phyloP scores from a whole-genome alignment of 1,140 invertebrate genomes.

The Lanistes nyassanus region DNA sequence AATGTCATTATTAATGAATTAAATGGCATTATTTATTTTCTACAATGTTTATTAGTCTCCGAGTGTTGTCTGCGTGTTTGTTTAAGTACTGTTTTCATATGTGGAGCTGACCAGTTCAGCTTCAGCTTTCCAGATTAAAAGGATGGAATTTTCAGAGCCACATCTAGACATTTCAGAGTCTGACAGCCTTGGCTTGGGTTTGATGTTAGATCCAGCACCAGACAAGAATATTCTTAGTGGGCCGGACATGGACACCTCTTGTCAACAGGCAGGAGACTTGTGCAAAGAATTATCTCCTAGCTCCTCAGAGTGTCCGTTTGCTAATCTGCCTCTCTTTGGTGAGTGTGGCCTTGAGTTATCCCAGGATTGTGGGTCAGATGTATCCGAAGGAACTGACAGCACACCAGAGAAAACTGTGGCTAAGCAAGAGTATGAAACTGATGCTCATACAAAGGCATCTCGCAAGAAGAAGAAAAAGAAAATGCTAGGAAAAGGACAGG shows the following conservation, averaged over 20 bases:
- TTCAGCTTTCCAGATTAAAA: too few relatives aligned
- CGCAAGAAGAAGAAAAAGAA: constrained; percentile 8
- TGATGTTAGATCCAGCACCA: constrained; percentile 14
- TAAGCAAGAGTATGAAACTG: not conserved
- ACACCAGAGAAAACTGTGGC: not conserved
- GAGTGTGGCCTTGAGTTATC: constrained; percentile 18
- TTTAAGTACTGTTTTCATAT: too few relatives aligned
- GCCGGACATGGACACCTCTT: not conserved
- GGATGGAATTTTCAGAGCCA: constrained; percentile 12
- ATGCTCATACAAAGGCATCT: not conserved
- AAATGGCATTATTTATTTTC: too few relatives aligned
- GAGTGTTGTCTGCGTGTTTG: too few relatives aligned
- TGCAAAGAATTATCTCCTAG: constrained; percentile 18
- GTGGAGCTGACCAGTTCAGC: too few relatives aligned
- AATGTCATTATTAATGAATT: too few relatives aligned
- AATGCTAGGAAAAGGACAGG: not conserved
- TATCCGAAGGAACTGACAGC: constrained; percentile 11
- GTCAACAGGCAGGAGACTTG: constrained; percentile 14
- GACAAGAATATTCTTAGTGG: constrained; percentile 10
- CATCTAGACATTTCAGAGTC: not conserved
- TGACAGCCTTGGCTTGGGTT: constrained; percentile 1
- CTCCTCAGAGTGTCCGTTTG: constrained; percentile 16
- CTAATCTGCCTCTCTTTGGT: constrained; percentile 19
- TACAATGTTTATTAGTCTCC: too few relatives aligned
- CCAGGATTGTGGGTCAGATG: constrained; percentile 8